Evolutionary conservation across 2,113 vertebrate genomes (phyloP), one percentile per base, ranked within the genome.

Genomic region (Onychorhynchus coronatus): DNA sequence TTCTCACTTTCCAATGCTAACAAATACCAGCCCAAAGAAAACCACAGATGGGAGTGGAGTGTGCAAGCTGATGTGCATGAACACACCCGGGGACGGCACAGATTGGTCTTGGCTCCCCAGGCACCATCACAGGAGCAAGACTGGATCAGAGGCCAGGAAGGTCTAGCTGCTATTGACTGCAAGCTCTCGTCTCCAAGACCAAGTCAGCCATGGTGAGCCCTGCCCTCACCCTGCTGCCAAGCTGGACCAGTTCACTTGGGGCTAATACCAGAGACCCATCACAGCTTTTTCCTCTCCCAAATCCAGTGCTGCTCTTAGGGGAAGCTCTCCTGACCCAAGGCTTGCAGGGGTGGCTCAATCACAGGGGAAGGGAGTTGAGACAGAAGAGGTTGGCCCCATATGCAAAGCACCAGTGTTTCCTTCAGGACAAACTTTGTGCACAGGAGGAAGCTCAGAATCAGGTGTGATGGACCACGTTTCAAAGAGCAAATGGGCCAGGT

Each of bases 1-100:
- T 91, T 97, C 85, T 91, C 86, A 91, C 91, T 94, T 96, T 92
- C 96, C 96, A 96, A 96, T 31, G 66, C 88, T 93, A 97, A 97
- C 92, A 95, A 94, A 61, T 67, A 74, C 22, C 73, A 91, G 91
- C 89, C 95, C 96, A 96, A 96, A 96, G 86, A 95, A 97, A 96
- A 97, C 85, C 73, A 78, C 80, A 0, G 31, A 91, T 82, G 83
- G 70, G 79, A 96, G 91, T 42, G 67, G 63, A 94, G 85, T 13
- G 68, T 92, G 92, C 85, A 84, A 92, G 92, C 65, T 84, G 65
- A 85, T 93, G 65, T 89, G 89, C 58, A 50, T 23, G 91, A 93
- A 93, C 95, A 95, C 92, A 92, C 88, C 80, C 91, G 93, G 75
- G 59, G 83, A 88, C 35, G 31, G 55, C 23, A 80, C 71, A 90